Conservation (phyloP, 2,113 vertebrate genomes). For the Quiscalus mexicanus region DNA sequence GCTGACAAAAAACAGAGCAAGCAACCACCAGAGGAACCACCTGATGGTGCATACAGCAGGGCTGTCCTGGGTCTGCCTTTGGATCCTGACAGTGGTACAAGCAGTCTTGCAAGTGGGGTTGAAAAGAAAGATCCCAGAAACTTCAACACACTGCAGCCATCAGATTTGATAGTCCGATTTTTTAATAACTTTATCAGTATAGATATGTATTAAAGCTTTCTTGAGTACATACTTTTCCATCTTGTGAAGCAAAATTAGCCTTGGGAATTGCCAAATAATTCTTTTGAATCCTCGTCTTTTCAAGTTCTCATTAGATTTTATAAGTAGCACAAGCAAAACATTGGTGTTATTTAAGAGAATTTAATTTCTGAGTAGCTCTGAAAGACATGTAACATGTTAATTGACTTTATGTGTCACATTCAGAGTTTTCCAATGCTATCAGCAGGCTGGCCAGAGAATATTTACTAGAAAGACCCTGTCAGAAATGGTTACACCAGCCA, state of each 20-base stretch:
- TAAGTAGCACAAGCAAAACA: slow-evolving; percentile 39
- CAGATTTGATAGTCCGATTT: background rate
- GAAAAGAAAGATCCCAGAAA: background rate
- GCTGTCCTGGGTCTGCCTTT: background rate
- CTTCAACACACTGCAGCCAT: background rate
- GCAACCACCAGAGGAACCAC: background rate
- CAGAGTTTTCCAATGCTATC: background rate
- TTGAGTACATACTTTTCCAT: background rate
- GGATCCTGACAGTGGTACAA: background rate
- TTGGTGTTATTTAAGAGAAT: background rate
- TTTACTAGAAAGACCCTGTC: background rate
- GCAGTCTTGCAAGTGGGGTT: background rate
- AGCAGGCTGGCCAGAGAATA: background rate
- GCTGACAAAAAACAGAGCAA: background rate
- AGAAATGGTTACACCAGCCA: background rate
- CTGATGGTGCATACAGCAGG: background rate
- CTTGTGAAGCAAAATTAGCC: slow-evolving; percentile 33
- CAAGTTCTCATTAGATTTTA: slow-evolving; percentile 31
- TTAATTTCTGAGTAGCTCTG: slow-evolving; percentile 16
- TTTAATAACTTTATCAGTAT: slow-evolving; percentile 39
- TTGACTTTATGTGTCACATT: background rate
- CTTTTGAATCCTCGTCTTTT: slow-evolving; percentile 40
- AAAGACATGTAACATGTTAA: background rate
- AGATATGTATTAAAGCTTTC: slow-evolving; percentile 20
- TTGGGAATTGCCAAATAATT: slow-evolving; percentile 51